Evolutionary conservation across 2,113 vertebrate genomes (phyloP).

Genomic region (Pluvianellus socialis): DNA sequence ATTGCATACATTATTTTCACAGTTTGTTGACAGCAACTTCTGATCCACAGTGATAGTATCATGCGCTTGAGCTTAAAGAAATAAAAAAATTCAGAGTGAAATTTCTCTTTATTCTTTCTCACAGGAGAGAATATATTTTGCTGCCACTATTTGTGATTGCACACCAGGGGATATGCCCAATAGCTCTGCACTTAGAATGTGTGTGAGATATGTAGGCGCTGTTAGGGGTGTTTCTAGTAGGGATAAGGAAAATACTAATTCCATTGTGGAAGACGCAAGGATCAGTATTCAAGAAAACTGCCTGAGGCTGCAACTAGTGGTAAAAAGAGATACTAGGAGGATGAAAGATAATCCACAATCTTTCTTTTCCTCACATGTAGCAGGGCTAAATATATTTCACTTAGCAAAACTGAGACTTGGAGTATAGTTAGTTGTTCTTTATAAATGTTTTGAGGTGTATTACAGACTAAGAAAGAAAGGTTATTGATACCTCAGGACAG

Average conservation of each 20-base stretch:
- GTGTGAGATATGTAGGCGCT: neutral
- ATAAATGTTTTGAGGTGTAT: neutral
- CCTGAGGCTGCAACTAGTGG: neutral
- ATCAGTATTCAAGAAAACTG: neutral
- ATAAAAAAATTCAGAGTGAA: neutral
- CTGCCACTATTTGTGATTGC: neutral
- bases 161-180: neutral
- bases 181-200: neutral
- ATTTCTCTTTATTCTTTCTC: neutral
- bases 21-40: neutral
- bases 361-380: neutral
- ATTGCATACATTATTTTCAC: neutral
- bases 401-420: neutral
- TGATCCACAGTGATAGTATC: neutral
- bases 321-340: neutral
- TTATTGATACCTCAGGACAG: neutral
- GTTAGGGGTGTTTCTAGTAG: neutral
- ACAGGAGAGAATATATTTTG: neutral
- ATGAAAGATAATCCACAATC: neutral
- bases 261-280: neutral
- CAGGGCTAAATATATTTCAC: neutral
- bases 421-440: neutral
- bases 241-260: neutral
- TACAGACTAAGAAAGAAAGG: neutral
- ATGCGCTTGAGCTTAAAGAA: neutral